These are phyloP conservation scores for Rallus crepitans DNA, from an alignment of 2,797 vertebrate genomes.

Conservation along the genomic window DNA sequence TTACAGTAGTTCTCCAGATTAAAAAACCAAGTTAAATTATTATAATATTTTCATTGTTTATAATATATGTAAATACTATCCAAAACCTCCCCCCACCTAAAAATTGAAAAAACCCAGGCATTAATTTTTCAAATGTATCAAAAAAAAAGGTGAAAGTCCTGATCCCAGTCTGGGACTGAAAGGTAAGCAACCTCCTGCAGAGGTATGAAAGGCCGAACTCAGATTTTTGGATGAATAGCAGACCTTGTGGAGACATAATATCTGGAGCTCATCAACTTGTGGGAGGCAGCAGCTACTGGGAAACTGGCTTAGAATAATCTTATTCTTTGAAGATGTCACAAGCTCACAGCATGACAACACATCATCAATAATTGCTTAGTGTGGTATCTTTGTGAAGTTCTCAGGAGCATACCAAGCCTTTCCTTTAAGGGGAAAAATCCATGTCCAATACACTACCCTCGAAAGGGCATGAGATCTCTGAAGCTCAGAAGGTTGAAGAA, in stretches of 20 bases:
- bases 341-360: fast-evolving
- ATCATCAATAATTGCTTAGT: background rate
- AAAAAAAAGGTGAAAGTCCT: background rate
- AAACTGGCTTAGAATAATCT: background rate
- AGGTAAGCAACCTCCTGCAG: background rate
- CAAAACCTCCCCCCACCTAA: no score
- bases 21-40: background rate
- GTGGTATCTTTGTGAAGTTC: background rate
- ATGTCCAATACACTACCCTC: background rate
- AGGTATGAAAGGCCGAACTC: background rate
- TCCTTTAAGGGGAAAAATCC: background rate
- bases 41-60: no score
- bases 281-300: background rate
- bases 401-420: background rate
- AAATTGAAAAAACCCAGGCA: background rate
- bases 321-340: background rate
- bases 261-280: background rate
- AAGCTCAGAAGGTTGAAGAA: background rate
- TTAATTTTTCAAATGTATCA: background rate
- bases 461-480: background rate
- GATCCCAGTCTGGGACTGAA: background rate
- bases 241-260: background rate
- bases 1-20: background rate
- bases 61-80: no score
- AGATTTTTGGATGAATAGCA: background rate